These are phyloP conservation scores for Musca vetustissima DNA, from an alignment of 1,140 invertebrate genomes.

Conservation along the genomic window DNA sequence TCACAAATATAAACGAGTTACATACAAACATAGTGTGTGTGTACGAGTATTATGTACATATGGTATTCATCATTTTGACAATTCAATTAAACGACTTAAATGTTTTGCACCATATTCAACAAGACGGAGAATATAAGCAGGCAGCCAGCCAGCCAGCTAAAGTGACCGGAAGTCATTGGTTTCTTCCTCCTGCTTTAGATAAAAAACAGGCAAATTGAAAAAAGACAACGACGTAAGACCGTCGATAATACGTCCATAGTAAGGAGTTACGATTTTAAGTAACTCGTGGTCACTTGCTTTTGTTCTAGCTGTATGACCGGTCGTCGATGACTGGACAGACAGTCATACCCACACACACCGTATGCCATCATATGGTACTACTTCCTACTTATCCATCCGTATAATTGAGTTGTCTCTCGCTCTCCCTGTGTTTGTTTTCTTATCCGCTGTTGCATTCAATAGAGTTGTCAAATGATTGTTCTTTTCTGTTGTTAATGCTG, in stretches of 20 bases:
- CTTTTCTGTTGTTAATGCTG: background rate
- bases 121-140: background rate
- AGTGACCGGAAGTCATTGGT: no score
- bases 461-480: background rate
- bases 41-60: background rate
- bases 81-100: background rate
- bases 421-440: slow-evolving; percentile 1
- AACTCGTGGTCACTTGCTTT: background rate
- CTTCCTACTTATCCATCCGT: background rate
- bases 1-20: no score
- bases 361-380: background rate
- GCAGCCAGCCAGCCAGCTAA: background rate
- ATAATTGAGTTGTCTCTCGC: slow-evolving; percentile 1
- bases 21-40: no score
- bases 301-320: background rate
- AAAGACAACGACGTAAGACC: no score
- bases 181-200: no score
- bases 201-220: no score
- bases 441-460: background rate
- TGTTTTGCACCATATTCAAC: background rate
- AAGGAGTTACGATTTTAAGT: background rate
- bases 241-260: no score
- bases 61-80: background rate
- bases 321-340: background rate
- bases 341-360: background rate